Evolutionary conservation across 1,140 invertebrate species (phyloP), one percentile per base, ranked within the genome.

Genomic region (Homarus americanus): DNA sequence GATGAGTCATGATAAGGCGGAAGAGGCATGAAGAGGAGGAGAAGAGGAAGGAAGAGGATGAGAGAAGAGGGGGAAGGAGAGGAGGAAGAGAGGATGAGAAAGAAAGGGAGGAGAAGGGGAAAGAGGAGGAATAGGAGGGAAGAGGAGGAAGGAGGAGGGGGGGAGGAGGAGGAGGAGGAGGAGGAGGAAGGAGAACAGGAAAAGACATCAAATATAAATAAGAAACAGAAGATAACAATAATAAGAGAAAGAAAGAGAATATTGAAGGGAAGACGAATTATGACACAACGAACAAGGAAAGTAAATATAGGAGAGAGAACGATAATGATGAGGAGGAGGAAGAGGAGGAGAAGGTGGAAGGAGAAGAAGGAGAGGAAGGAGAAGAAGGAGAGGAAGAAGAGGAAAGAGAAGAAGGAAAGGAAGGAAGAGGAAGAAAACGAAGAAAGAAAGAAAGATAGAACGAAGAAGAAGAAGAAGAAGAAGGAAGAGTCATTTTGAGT

Each of bases 121-220:
- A 36, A 76, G n/a, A 41, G 49, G 41, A 40, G 76, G 40, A 44
- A 41, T 7, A 79, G 20, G 76, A 2, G 49, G 10, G 28, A n/a
- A 79, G 76, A 76, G n/a, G 28, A 34, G 75, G 10, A 41, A 44
- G 36, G n/a, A 79, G 7, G 40, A 79, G 76, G 76, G 36, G 40
- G 41, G 49, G 40, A 49, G 49, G 17, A n/a, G 44, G n/a, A 41
- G 36, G 9, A 24, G 24, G n/a, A 79, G n/a, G 17, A 28, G 41
- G 49, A 41, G 36, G n/a, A 49, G 10, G 76, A 49, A 4, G 12
- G 5, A 9, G 40, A 7, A 40, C 0, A 40, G 40, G 36, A 4
- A 24, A 72, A 24, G 24, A n/a, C 5, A 72, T 7, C 66, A n/a
- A n/a, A n/a, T n/a, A n/a, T n/a, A n/a, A n/a, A n/a, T n/a, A n/a